Percentiles rank a stretch among this genome's conserved stretches.
phyloP scores from a whole-genome alignment of 1,140 invertebrate genomes.

The Rhagoletis pomonella region DNA sequence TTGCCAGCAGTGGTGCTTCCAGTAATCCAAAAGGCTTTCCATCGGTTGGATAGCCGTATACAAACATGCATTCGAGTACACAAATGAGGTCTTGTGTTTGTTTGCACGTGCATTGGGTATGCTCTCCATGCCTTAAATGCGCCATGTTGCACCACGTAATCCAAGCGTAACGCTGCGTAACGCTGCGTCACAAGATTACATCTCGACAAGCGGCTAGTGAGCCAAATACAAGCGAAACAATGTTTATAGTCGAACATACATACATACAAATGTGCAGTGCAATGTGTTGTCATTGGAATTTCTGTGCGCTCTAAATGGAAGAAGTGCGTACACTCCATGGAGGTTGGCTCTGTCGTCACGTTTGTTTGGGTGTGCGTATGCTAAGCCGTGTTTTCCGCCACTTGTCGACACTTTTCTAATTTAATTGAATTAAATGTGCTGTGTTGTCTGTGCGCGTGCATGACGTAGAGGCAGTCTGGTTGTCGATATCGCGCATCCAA shows the following conservation, averaged over 20 bases:
- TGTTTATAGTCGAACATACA: too few relatives aligned
- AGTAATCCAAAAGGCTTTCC: too few relatives aligned
- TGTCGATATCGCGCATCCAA: background rate
- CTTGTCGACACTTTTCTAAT: slow-evolving; percentile 29
- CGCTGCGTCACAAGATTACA: background rate
- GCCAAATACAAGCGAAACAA: background rate
- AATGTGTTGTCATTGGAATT: background rate
- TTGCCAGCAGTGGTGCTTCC: too few relatives aligned
- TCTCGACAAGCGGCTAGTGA: background rate
- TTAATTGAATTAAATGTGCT: slow-evolving; percentile 16
- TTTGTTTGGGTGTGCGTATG: too few relatives aligned
- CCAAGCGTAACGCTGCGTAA: background rate
- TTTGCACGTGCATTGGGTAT: background rate
- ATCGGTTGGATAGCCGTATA: background rate
- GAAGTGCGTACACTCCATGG: background rate
- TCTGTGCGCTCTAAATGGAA: background rate
- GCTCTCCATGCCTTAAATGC: background rate
- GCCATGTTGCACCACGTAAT: background rate
- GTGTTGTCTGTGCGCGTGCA: background rate
- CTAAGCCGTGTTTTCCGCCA: background rate
- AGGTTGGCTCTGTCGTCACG: background rate
- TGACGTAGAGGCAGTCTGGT: too few relatives aligned
- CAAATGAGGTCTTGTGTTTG: background rate
- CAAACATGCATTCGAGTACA: background rate
- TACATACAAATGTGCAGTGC: too few relatives aligned